Base-by-base conservation (phyloP, 2,113 vertebrate species). In the Morone chrysops region DNA sequence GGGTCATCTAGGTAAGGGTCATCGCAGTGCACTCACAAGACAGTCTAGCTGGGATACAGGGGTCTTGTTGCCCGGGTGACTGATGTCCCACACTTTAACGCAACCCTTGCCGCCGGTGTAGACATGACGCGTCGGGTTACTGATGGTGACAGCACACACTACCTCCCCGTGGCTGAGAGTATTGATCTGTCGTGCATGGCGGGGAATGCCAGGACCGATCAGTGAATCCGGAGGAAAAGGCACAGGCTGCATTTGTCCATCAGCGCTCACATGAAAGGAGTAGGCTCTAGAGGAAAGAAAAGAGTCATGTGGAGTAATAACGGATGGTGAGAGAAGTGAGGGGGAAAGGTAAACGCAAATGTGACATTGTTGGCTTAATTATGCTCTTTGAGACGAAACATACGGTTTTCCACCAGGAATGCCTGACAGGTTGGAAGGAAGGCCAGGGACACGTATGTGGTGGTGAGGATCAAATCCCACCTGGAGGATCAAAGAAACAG, bases 21-120 rank as follows among this genome's bases (percentile, higher is more conserved):
- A 12, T 0, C 6, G 36, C 13, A 75, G 75, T 36, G 54, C 18
- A 84, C 96, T 96, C 90, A 99, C 98, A 94, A 99, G 93, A 93
- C 98, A 99, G 92, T 99, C 98, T 75, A 99, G 96, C 94, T 99
- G 98, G 22, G 98, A 99, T 70, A 99, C 96, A 47, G 98, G 97
- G 82, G 97, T 99, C 95, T 99, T 99, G 96, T 97, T 97, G 86
- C 97, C 98, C 0, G 97, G 97, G 92, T 99, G 97, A 94, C 98
- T 98, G 95, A 99, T 98, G 92, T 99, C 98, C 98, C 98, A 99
- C 93, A 99, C 97, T 94, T 99, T 99, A 79, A 99, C 98, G 0
- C 98, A 99, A 56, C 98, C 98, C 87, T 99, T 99, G 85, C 97
- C 97, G 0, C 98, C 98, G 0, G 98, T 99, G 94, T 99, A 99